phyloP scores from a whole-genome alignment of 2,888 invertebrate species.

The Chalcis sispes region DNA sequence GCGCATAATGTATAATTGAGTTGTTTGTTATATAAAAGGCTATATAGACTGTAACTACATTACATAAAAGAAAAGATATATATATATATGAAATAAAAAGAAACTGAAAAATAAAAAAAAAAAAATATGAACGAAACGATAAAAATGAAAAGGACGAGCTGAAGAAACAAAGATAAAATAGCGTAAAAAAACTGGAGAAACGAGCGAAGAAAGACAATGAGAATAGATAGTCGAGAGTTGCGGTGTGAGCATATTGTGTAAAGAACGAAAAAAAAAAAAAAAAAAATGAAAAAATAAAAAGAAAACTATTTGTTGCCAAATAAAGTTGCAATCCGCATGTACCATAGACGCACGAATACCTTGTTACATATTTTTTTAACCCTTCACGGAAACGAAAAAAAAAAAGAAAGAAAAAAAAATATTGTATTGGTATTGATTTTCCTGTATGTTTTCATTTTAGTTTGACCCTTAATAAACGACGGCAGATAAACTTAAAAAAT shows the following conservation, averaged over 20 bases:
- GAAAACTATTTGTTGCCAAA: conserved; percentile 55
- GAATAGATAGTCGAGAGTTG: not conserved
- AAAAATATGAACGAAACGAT: not conserved
- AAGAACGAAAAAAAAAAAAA: not conserved
- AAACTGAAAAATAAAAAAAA: not conserved
- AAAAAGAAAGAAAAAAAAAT: too few relatives aligned
- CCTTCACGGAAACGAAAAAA: too few relatives aligned
- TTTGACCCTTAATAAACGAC: too few relatives aligned
- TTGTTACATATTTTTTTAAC: conserved; percentile 29
- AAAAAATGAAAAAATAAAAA: conserved; percentile 27
- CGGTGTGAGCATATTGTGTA: too few relatives aligned
- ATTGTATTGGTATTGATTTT: too few relatives aligned
- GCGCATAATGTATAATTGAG: conserved; percentile 38
- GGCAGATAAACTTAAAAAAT: too few relatives aligned
- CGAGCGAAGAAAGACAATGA: conserved; percentile 21
- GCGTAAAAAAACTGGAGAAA: conserved; percentile 1
- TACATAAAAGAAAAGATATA: conserved; percentile 37
- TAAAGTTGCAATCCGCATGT: conserved; percentile 56
- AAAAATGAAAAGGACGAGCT: not conserved
- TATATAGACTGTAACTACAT: conserved; percentile 50
- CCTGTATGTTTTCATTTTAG: too few relatives aligned
- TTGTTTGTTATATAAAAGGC: conserved; percentile 48
- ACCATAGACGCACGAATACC: conserved; percentile 48
- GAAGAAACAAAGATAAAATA: conserved; percentile 23
- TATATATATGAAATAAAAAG: not conserved